phyloP scores from a whole-genome alignment of 2,888 invertebrate species.

The Eurytoma californica region DNA sequence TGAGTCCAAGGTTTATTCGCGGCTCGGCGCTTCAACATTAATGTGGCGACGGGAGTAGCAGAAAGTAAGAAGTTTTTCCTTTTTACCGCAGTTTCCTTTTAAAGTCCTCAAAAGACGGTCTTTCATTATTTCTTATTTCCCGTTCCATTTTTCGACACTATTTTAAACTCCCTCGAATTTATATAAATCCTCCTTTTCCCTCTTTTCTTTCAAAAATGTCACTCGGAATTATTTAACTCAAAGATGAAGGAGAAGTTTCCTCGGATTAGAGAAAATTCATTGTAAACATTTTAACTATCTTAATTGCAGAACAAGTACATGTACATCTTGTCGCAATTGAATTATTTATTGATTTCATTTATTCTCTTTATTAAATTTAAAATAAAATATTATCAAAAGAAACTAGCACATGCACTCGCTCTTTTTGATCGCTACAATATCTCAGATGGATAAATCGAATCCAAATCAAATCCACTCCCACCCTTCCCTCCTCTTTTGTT shows the following conservation, averaged over 20 bases:
- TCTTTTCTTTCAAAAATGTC: background rate
- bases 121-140: background rate
- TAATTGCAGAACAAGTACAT: too few species aligned
- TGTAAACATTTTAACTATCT: too few species aligned
- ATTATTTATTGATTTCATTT: background rate
- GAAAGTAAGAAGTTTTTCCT: background rate
- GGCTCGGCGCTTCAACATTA: background rate
- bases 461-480: slow-evolving; percentile 39
- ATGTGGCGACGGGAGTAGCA: too few species aligned
- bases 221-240: background rate
- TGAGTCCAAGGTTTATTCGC: slow-evolving; percentile 1
- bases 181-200: background rate
- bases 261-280: too few species aligned
- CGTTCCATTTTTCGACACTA: slow-evolving; percentile 15
- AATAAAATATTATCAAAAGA: too few species aligned
- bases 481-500: slow-evolving; percentile 37
- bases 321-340: background rate
- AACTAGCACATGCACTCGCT: too few species aligned
- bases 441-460: slow-evolving; percentile 33
- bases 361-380: too few species aligned
- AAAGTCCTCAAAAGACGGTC: background rate
- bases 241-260: too few species aligned
- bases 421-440: background rate
- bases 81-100: background rate
- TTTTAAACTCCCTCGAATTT: background rate